Percentiles rank a stretch among this genome's conserved stretches.
Conservation (phyloP, 2,113 vertebrate species). For the Setophaga kirtlandii region DNA sequence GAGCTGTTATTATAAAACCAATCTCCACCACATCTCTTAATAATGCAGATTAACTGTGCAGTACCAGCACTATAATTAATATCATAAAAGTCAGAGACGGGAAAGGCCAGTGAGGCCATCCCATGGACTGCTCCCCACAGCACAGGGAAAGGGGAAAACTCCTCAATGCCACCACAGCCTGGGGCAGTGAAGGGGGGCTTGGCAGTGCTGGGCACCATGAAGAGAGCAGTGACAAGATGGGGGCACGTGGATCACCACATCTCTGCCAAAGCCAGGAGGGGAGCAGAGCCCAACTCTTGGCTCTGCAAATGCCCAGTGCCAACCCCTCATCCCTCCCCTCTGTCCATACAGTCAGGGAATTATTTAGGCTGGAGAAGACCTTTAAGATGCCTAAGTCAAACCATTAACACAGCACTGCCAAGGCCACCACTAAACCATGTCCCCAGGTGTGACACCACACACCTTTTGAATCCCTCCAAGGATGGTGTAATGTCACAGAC, state of each 20-base stretch:
- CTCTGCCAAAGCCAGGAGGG: neutral
- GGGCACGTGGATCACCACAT: fast-evolving
- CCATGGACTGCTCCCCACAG: neutral
- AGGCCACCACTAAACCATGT: neutral
- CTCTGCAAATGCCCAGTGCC: neutral
- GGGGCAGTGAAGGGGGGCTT: neutral
- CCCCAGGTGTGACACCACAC: neutral
- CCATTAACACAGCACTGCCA: neutral
- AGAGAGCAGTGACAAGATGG: neutral
- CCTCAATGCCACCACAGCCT: fast-evolving
- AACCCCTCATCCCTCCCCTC: neutral
- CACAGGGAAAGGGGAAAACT: neutral
- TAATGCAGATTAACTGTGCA: constrained; percentile 47
- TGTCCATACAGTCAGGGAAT: neutral
- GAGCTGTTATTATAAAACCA: constrained; percentile 38
- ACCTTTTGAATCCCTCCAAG: neutral
- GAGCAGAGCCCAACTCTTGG: neutral
- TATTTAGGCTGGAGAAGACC: neutral
- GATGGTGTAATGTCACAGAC: no score
- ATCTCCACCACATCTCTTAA: constrained; percentile 39
- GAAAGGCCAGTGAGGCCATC: neutral
- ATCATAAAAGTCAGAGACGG: constrained; percentile 14
- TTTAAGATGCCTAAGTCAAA: neutral
- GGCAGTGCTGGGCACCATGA: fast-evolving
- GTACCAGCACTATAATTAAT: constrained; percentile 35